These are phyloP conservation scores for Steinernema feltiae DNA, from an alignment of 1,140 invertebrate species.

Conservation along the genomic window DNA sequence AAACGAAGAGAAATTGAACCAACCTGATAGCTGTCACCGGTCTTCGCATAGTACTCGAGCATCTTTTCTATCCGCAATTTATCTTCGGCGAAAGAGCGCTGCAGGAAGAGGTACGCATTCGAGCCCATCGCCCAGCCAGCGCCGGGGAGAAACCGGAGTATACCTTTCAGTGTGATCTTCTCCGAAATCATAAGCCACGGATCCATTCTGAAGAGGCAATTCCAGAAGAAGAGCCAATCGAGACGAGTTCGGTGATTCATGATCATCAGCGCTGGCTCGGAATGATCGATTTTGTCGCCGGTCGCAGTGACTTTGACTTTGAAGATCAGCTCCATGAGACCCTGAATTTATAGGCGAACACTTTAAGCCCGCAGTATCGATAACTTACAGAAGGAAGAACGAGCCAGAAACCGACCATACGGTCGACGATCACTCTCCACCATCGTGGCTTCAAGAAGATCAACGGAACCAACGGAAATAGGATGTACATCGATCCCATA, in stretches of 20 bases:
- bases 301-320: conserved; percentile 69
- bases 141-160: conserved; percentile 71
- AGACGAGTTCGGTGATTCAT: conserved; percentile 81
- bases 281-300: conserved; percentile 70
- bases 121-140: conserved; percentile 82
- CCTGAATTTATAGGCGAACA: conserved; percentile 43
- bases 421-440: conserved; percentile 48
- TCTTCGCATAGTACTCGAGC: conserved; percentile 68
- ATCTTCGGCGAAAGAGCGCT: conserved; percentile 73
- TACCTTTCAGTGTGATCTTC: conserved; percentile 76
- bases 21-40: conserved; percentile 63
- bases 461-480: conserved; percentile 47
- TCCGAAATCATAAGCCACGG: conserved; percentile 64
- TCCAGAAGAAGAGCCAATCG: conserved; percentile 85
- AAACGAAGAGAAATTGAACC: conserved; percentile 20
- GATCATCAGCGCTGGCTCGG: conserved; percentile 70
- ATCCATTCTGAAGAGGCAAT: conserved; percentile 71
- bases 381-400: conserved; percentile 45
- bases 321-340: conserved; percentile 67
- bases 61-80: conserved; percentile 67
- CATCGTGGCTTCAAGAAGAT: conserved; percentile 41
- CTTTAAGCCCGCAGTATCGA: conserved; percentile 2
- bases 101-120: conserved; percentile 75
- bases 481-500: conserved; percentile 47
- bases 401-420: conserved; percentile 53